Base-by-base conservation (phyloP, 2,113 vertebrate genomes). In the Albula goreensis region DNA sequence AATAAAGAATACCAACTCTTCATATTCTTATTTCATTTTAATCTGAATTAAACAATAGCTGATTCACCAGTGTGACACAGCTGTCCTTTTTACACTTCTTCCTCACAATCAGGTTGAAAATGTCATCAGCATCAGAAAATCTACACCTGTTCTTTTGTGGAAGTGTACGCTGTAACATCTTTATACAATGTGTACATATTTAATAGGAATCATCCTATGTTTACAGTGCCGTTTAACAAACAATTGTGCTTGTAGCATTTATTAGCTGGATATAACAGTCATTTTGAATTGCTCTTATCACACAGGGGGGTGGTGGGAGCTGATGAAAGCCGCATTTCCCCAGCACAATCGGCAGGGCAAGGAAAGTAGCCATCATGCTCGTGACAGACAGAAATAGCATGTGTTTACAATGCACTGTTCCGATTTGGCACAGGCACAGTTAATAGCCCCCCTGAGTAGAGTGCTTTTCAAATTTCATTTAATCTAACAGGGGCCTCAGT, bases 381-480 rank as follows among this genome's bases (percentile, higher is more conserved):
- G 80, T 53, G 48, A 53, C 50, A 52, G 80, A n/a, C 49, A 81
- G 70, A 81, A 49, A 15, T 48, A 52, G 56, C 15, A 17, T 53
- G 19, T 49, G 81, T 41, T 48, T 52, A 63, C 22, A 10, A 41
- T 50, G 10, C 51, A 10, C 56, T 60, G 3, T 60, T 48, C 56
- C 56, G n/a, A 17, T 41, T 83, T 51, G n/a, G 81, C 81, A 83
- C 22, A 83, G 81, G 31, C 25, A 31, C 81, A 31, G 56, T 83
- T 83, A 83, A 63, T 48, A 60, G 56, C 82, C 31, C 31, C 81
- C 82, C 53, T 10, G 52, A 83, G 25, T 57, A 60, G 48, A 63
- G 53, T 63, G 53, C 82, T 83, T 84, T 84, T 84, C 83, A 84
- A 51, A 49, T 84, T 50, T 60, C 83, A 84, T 77, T 74, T 84